A percentile compares a stretch with the other conserved stretches of the same genome.
phyloP scores from a whole-genome alignment of 2,888 invertebrate genomes.

The Thelaira solivaga region DNA sequence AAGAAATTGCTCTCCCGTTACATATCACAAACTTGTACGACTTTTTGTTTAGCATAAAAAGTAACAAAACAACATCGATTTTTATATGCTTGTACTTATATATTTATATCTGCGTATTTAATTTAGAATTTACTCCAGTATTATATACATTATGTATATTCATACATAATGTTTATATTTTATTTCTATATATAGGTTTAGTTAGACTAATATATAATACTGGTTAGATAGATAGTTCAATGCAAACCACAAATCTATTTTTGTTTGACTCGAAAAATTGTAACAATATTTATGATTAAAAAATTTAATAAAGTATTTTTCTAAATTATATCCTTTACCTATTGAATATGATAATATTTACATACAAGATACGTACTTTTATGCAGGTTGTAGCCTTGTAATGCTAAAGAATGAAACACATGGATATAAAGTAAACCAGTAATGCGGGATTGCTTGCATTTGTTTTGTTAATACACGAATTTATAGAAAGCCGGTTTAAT shows the following conservation, averaged over 20 bases:
- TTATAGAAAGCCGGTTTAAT: constrained; percentile 55
- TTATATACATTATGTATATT: no score
- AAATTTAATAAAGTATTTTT: no score
- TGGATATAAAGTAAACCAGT: constrained; percentile 21
- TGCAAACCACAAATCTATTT: no score
- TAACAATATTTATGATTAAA: no score
- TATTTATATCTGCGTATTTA: constrained; percentile 20
- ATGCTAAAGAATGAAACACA: background rate
- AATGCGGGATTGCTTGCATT: constrained; percentile 37
- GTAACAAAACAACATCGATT: constrained; percentile 10
- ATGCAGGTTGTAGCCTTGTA: background rate
- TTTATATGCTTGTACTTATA: background rate
- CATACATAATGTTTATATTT: no score
- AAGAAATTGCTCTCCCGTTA: constrained; percentile 55
- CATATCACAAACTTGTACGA: constrained; percentile 57
- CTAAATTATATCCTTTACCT: no score
- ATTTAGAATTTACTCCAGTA: no score
- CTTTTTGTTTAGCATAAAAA: constrained; percentile 49
- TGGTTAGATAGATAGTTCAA: no score
- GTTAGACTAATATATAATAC: no score
- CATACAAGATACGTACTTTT: background rate
- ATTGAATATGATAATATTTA: no score
- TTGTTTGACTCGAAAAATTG: no score
- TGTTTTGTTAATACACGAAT: constrained; percentile 40
- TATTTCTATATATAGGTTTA: no score